A percentile compares a stretch with the other conserved stretches of the same genome.
phyloP scores from a whole-genome alignment of 1,140 invertebrate species.

The Bicyclus anynana region DNA sequence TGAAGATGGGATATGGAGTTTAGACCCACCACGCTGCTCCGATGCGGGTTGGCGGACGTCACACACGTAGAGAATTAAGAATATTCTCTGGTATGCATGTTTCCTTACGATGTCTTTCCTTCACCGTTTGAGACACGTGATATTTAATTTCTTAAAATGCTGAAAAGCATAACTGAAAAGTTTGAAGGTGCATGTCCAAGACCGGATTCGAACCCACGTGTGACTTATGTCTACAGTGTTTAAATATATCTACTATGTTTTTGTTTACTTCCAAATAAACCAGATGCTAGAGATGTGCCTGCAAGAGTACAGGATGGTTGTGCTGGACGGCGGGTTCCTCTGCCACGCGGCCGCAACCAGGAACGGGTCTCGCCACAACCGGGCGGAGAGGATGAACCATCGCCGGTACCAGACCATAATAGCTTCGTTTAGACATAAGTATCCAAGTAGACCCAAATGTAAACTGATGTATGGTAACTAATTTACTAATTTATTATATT shows the following conservation, averaged over 20 bases:
- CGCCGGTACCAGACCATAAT: conserved; percentile 81
- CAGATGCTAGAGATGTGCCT: conserved; percentile 91
- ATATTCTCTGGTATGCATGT: too few relatives aligned
- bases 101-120: too few relatives aligned
- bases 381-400: conserved; percentile 79
- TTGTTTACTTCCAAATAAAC: conserved; percentile 32
- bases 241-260: neutral
- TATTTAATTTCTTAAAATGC: too few relatives aligned
- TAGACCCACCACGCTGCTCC: too few relatives aligned
- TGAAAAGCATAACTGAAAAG: too few relatives aligned
- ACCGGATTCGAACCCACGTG: too few relatives aligned
- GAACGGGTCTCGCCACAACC: conserved; percentile 64
- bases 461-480: conserved; percentile 65
- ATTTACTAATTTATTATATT: too few relatives aligned
- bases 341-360: conserved; percentile 83
- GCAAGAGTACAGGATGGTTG: conserved; percentile 84
- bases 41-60: too few relatives aligned
- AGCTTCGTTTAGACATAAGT: conserved; percentile 77
- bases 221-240: neutral
- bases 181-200: too few relatives aligned
- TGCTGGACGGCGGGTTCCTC: conserved; percentile 88
- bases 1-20: too few relatives aligned
- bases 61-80: too few relatives aligned
- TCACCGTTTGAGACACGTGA: too few relatives aligned
- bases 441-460: conserved; percentile 79